phyloP scores from a whole-genome alignment of 2,888 invertebrate species.

The Callinectes sapidus region DNA sequence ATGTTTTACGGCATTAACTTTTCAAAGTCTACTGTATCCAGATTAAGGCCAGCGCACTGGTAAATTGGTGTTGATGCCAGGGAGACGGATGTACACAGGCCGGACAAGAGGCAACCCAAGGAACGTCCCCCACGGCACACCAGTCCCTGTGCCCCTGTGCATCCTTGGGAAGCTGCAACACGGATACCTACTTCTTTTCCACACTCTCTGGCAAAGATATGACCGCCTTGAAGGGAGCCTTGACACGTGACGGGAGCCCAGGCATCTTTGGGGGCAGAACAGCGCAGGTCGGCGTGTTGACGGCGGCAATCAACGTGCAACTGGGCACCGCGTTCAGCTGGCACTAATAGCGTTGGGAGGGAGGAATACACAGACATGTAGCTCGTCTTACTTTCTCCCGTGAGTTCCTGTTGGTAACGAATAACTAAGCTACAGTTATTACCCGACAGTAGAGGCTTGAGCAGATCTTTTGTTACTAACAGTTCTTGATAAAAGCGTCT shows the following conservation, averaged over 20 bases:
- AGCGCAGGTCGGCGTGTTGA: conserved; percentile 58
- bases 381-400: conserved; percentile 38
- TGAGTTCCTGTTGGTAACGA: conserved; percentile 55
- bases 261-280: neutral
- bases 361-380: conserved; percentile 4
- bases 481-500: conserved; percentile 56
- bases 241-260: conserved; percentile 52
- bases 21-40: conserved; percentile 12
- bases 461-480: conserved; percentile 42
- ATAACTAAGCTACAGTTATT: conserved; percentile 43
- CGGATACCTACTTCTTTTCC: conserved; percentile 50
- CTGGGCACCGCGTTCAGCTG: conserved; percentile 63
- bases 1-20: neutral
- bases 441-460: conserved; percentile 45
- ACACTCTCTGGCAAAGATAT: conserved; percentile 45
- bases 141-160: conserved; percentile 37
- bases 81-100: conserved; percentile 49
- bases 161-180: conserved; percentile 52
- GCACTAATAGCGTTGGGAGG: conserved; percentile 43
- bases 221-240: conserved; percentile 52
- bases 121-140: conserved; percentile 34
- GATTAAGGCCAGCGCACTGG: conserved; percentile 43
- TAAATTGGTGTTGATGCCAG: conserved; percentile 13
- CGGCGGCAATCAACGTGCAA: conserved; percentile 55
- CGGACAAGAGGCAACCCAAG: conserved; percentile 56